Percentiles rank a stretch among this genome's conserved stretches.
Conservation (phyloP, 2,113 vertebrate species). For the Brienomyrus brachyistius region DNA sequence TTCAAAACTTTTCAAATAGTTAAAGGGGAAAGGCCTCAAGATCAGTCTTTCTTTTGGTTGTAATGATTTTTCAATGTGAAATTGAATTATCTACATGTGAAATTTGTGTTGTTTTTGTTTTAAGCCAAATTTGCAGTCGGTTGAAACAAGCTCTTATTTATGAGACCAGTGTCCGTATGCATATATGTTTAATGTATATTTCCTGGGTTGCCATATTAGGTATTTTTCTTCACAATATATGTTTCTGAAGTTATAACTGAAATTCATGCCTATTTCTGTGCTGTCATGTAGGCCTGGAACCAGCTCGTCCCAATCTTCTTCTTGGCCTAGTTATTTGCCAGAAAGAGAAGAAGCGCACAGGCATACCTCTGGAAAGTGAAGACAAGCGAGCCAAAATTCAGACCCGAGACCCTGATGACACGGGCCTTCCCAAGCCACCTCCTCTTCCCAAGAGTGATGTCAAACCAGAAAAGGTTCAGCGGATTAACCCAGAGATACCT, state of each 20-base stretch:
- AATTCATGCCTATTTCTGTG: conserved; percentile 16
- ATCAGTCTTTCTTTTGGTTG: neutral
- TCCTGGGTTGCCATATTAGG: neutral
- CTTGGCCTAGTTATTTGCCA: conserved; percentile 93
- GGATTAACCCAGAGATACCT: conserved; percentile 56
- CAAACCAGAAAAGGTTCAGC: conserved; percentile 39
- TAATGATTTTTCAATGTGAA: neutral
- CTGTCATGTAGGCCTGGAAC: conserved; percentile 78
- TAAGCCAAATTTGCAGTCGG: neutral
- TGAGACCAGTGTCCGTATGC: neutral
- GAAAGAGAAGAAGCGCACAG: conserved; percentile 76
- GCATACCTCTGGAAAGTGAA: conserved; percentile 55
- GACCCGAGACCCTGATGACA: conserved; percentile 61
- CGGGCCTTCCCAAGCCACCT: conserved; percentile 49
- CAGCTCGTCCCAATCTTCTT: conserved; percentile 88
- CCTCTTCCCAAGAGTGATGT: conserved; percentile 51
- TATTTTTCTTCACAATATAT: conserved; percentile 1
- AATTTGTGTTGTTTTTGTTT: neutral
- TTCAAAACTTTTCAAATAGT: neutral
- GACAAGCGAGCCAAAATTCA: conserved; percentile 73
- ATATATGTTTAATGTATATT: neutral
- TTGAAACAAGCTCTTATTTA: conserved; percentile 33
- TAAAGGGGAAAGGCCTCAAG: neutral
- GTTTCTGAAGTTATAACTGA: neutral
- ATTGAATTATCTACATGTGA: neutral